Evolutionary conservation across 2,888 invertebrate species (phyloP), one percentile per base, ranked within the genome.

Genomic region (Cryptocephalus primarius): DNA sequence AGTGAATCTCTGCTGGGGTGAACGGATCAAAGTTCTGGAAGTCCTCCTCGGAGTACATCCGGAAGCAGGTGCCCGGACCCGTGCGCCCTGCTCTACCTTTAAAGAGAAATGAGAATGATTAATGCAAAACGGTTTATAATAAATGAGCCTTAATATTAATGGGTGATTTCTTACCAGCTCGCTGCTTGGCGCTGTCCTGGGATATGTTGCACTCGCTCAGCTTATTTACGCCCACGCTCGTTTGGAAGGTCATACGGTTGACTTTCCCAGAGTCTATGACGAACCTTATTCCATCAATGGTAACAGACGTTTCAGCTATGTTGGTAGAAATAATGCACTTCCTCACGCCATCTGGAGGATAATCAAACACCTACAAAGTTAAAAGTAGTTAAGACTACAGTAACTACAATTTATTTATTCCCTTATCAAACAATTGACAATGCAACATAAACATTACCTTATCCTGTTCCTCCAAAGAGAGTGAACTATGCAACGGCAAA

Each of bases 291-390:
- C 97, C 97, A 66, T 99, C 99, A 45, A 99, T 96, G 0, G 99
- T 99, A 4, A 99, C 86, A 0, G 96, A 96, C 0, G 99, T 99
- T 74, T 99, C 99, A 0, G 99, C 96, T 48, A 99, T 97, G 64
- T 99, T 99, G 1, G 99, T 99, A 0, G 95, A 91, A 1, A 99
- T 83, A 49, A 99, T 92, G 67, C 96, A 97, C 68, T 99, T 99
- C 45, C 99, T 77, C 2, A 92, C 81, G 4, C 94, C 91, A 46
- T 93, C 90, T 1, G 96, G 96, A 1, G 96, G 83, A 62, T 92
- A 89, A 65, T 96, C 93, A 66, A 99, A 99, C 8, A 61, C 55
- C 55, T 55, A 41, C 8, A 43, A 50, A 50, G 50, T 6, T 8
- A 45, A 33, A 39, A 12, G n/a, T n/a, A n/a, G n/a, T 22, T 22